phyloP scores from a whole-genome alignment of 2,888 invertebrate species.

The Aphodius granarius region DNA sequence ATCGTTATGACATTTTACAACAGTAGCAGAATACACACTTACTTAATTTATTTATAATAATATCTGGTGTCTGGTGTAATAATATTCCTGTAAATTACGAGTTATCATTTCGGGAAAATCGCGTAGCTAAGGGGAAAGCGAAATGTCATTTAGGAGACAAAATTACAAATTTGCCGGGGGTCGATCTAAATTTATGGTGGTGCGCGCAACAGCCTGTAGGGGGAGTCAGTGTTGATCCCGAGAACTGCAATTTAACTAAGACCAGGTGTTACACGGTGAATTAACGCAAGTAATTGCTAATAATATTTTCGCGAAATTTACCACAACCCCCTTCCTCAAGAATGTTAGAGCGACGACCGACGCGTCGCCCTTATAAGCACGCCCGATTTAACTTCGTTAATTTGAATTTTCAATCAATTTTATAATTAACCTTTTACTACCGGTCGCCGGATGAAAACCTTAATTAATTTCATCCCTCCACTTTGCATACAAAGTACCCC shows the following conservation, averaged over 20 bases:
- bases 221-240: conserved; percentile 21
- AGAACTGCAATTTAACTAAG: conserved; percentile 31
- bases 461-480: conserved; percentile 33
- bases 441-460: conserved; percentile 33
- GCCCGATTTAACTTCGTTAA: conserved; percentile 48
- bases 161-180: background rate
- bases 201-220: background rate
- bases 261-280: conserved; percentile 52
- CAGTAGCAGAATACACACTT: too few relatives aligned
- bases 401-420: conserved; percentile 47
- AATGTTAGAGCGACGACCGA: conserved; percentile 49
- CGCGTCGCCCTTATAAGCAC: conserved; percentile 40
- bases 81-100: background rate
- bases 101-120: background rate
- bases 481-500: conserved; percentile 13
- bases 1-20: too few relatives aligned
- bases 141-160: background rate
- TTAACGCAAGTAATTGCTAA: conserved; percentile 55
- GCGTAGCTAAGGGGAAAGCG: background rate
- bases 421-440: conserved; percentile 43
- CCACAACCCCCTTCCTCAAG: conserved; percentile 48
- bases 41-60: too few relatives aligned
- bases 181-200: background rate
- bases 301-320: conserved; percentile 53
- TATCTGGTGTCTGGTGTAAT: too few relatives aligned